Evolutionary conservation across 2,113 vertebrate genomes (phyloP).

Genomic region (Pachyramphus minor): DNA sequence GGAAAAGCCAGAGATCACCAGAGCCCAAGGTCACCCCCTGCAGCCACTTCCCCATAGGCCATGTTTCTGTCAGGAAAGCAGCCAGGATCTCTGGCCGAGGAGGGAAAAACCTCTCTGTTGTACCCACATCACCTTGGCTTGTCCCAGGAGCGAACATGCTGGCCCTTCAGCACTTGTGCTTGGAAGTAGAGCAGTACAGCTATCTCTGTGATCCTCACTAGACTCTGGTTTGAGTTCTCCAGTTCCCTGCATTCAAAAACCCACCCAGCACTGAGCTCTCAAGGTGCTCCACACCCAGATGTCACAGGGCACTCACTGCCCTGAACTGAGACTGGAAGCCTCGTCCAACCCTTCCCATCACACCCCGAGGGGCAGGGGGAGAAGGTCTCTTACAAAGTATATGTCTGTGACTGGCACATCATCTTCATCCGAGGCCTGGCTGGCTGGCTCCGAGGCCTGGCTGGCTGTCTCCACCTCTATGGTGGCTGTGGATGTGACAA

Average conservation of each 20-base stretch:
- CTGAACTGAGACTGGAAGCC: not conserved
- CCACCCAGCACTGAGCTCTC: not conserved
- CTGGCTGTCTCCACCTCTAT: slow-evolving; percentile 82
- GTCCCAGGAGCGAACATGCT: not conserved
- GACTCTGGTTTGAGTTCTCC: not conserved
- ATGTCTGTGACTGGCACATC: slow-evolving; percentile 91
- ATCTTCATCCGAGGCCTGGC: slow-evolving; percentile 93
- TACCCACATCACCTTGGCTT: not conserved
- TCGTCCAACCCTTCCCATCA: not conserved
- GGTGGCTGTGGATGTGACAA: slow-evolving; percentile 45
- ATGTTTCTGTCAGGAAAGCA: not conserved
- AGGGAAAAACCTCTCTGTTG: not conserved
- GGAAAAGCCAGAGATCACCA: slow-evolving; percentile 40
- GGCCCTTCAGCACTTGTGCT: not conserved
- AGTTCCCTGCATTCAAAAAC: not conserved
- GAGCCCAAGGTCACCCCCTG: not conserved
- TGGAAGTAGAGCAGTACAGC: not conserved
- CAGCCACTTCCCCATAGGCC: not conserved
- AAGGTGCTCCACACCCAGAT: not conserved
- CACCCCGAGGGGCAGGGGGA: not conserved
- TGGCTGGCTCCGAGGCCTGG: slow-evolving; percentile 88
- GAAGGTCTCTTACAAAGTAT: slow-evolving; percentile 88
- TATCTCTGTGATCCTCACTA: not conserved
- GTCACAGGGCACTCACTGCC: not conserved
- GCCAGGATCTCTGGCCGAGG: not conserved